Percentiles rank a stretch among this genome's conserved stretches.
phyloP scores from a whole-genome alignment of 2,888 invertebrate species.

The Leucoma salicis region DNA sequence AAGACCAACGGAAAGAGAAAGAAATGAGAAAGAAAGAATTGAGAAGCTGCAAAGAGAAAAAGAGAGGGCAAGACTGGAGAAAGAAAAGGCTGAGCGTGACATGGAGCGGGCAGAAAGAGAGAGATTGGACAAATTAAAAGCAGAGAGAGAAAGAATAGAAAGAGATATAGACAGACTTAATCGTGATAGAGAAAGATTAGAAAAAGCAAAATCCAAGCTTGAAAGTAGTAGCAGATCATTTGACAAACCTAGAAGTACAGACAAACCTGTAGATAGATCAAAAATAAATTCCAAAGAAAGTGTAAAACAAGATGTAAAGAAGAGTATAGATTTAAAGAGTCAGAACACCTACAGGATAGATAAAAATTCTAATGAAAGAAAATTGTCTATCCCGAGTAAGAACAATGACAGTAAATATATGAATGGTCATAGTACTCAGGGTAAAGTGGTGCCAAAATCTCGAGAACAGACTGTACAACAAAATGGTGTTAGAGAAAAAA shows the following conservation, averaged over 20 bases:
- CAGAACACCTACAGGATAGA: constrained; percentile 79
- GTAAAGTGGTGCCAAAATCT: constrained; percentile 51
- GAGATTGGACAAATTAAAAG: constrained; percentile 62
- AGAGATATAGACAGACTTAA: constrained; percentile 67
- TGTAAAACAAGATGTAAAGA: constrained; percentile 45
- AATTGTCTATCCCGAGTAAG: constrained; percentile 44
- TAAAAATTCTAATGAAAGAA: constrained; percentile 65
- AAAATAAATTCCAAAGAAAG: constrained; percentile 52
- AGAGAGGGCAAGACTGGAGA: constrained; percentile 34
- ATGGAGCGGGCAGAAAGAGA: constrained; percentile 58
- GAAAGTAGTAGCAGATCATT: constrained; percentile 44
- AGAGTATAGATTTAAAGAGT: constrained; percentile 71
- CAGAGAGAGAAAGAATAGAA: constrained; percentile 69
- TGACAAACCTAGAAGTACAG: constrained; percentile 46
- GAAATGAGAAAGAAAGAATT: constrained; percentile 39
- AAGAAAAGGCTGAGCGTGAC: constrained; percentile 49
- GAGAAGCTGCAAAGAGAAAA: constrained; percentile 44
- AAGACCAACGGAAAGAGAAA: constrained; percentile 44
- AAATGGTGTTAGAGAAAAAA: constrained; percentile 49
- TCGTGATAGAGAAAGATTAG: constrained; percentile 63
- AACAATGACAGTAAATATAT: constrained; percentile 46
- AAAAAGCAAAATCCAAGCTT: constrained; percentile 62
- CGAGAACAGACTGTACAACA: constrained; percentile 44
- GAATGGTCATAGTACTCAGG: constrained; percentile 49
- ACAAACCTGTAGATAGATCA: constrained; percentile 50